A percentile compares a stretch with the other conserved stretches of the same genome.
phyloP scores from a whole-genome alignment of 2,888 invertebrate genomes.

The Brachylomia viminalis region DNA sequence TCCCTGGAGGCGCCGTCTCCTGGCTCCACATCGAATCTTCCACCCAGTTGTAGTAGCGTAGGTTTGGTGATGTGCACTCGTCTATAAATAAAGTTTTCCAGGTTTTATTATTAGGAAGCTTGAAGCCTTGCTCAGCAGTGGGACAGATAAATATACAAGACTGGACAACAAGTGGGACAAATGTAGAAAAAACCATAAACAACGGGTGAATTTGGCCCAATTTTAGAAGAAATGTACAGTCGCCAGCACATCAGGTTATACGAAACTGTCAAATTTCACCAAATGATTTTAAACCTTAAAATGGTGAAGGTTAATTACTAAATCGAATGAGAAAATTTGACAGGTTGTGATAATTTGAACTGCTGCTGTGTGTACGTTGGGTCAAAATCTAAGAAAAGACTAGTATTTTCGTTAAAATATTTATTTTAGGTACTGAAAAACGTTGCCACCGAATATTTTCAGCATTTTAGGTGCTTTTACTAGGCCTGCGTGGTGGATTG shows the following conservation, averaged over 20 bases:
- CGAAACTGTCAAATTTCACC: too few relatives aligned
- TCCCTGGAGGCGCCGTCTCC: constrained; percentile 96
- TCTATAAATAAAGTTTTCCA: constrained; percentile 83
- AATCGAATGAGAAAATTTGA: too few relatives aligned
- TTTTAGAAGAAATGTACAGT: neutral
- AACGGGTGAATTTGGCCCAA: neutral
- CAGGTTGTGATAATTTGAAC: too few relatives aligned
- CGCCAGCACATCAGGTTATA: too few relatives aligned
- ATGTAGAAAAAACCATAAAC: neutral
- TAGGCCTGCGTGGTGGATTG: neutral
- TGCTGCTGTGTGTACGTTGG: neutral
- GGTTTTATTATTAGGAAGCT: neutral
- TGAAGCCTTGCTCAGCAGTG: neutral
- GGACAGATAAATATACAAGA: too few relatives aligned
- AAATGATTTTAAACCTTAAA: too few relatives aligned
- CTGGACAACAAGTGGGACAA: too few relatives aligned
- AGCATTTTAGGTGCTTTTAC: neutral
- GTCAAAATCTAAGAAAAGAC: neutral
- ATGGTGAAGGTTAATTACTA: too few relatives aligned
- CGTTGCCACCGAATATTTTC: neutral
- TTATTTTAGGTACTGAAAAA: neutral
- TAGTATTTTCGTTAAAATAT: neutral
- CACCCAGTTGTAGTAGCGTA: constrained; percentile 95
- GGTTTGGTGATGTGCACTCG: constrained; percentile 97
- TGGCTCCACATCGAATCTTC: constrained; percentile 95